Conservation (phyloP, 2,888 invertebrate genomes). For the Trileptium ribeirensis region DNA sequence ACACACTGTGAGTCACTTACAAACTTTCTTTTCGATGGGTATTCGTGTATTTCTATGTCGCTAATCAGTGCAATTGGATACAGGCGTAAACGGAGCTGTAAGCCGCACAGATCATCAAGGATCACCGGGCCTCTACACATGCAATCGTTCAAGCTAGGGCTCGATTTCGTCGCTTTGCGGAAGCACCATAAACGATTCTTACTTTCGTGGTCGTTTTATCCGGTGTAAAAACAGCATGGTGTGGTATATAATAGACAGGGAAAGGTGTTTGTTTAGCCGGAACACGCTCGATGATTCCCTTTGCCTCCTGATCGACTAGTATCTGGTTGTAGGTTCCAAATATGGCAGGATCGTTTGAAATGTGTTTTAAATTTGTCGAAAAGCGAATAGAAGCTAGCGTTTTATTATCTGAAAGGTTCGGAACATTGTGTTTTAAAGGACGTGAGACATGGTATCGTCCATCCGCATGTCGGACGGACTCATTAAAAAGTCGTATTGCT, state of each 20-base stretch:
- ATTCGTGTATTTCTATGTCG: constrained; percentile 39
- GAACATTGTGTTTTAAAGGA: background rate
- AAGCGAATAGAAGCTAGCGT: background rate
- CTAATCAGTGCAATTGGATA: background rate
- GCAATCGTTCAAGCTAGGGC: background rate
- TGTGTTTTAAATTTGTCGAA: background rate
- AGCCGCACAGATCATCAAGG: background rate
- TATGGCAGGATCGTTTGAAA: background rate
- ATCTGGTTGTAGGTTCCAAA: constrained; percentile 23
- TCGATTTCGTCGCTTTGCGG: background rate
- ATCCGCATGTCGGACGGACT: background rate
- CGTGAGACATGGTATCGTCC: background rate
- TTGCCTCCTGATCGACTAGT: constrained; percentile 18
- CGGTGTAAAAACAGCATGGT: constrained; percentile 32
- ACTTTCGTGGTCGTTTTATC: constrained; percentile 31
- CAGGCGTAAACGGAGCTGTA: background rate
- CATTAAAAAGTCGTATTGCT: background rate
- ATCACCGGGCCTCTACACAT: background rate
- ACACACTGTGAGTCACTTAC: background rate
- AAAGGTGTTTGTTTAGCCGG: background rate
- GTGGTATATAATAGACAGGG: constrained; percentile 30
- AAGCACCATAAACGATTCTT: background rate
- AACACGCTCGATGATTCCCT: constrained; percentile 25
- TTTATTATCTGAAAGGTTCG: background rate
- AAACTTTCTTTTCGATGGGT: too few species aligned